Base-by-base conservation (phyloP, 30 jellyfish, hydroid and myxozoan species). In the Pelagia noctiluca region DNA sequence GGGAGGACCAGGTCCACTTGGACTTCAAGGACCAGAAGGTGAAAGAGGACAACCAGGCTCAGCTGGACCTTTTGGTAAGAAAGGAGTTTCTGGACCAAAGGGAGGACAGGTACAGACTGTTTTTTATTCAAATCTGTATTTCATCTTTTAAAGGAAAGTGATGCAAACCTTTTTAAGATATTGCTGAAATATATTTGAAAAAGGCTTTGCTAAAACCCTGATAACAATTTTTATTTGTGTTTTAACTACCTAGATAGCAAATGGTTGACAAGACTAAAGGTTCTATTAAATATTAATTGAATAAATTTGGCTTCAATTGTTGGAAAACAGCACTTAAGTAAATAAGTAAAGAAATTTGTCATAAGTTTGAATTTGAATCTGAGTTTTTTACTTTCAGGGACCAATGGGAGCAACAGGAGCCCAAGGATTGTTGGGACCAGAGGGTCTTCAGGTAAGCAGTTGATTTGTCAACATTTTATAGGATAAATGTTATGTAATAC, bases 361-460 rank as follows among this genome's bases (percentile, higher is more conserved):
- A 19, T 54, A 64, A 12, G 10, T 19, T 19, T 64, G 63, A 64
- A 4, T 34, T 71, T n/a, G n/a, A n/a, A n/a, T n/a, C n/a, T n/a
- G n/a, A n/a, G 3, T 26, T 74, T 42, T 49, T 32, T 28, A 42
- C 25, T 63, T 42, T 10, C 57, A 73, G 89, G 99, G 99, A 31
- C 94, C 96, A 23, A 67, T 78, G 22, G 99, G 99, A 31, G 96
- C 99, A 1, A 57, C 95, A 42, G 99, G 99, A 34, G 95, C 94
- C 42, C 95, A 85, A 64, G 99, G 99, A 1, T 52, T 88, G 46
- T 49, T 86, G 16, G 99, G 99, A 48, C 92, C 92, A 2, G 92
- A 82, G 70, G 92, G 92, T 47, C 71, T 82, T 19, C 93, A 83
- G 85, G 92, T 82, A 61, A 25, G 84, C 28, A 29, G 23, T 13